Percentiles rank a stretch among this genome's conserved stretches.
Evolutionary conservation across 1,140 invertebrate genomes (phyloP).

Genomic region (Nomia melanderi): DNA sequence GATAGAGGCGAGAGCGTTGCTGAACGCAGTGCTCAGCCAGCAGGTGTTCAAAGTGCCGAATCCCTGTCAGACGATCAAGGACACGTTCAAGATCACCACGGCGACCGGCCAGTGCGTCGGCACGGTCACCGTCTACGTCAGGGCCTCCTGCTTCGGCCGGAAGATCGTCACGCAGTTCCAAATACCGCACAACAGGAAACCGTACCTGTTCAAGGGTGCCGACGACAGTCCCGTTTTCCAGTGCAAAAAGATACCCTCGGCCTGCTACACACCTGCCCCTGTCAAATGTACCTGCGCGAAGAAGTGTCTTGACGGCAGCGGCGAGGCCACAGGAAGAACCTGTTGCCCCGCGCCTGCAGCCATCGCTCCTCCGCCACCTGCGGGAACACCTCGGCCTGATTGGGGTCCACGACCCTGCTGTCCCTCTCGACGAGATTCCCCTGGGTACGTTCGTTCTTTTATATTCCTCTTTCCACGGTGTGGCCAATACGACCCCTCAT

Average conservation of each 20-base stretch:
- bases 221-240: constrained; percentile 69
- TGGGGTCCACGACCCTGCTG: constrained; percentile 30
- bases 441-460: background rate
- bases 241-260: constrained; percentile 67
- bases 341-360: constrained; percentile 25
- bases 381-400: background rate
- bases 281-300: constrained; percentile 43
- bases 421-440: background rate
- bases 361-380: background rate
- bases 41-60: constrained; percentile 52
- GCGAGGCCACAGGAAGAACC: constrained; percentile 37
- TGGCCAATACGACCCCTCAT: no score
- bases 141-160: constrained; percentile 85
- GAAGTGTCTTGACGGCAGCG: constrained; percentile 34
- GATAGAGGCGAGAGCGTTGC: constrained; percentile 69
- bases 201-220: constrained; percentile 75
- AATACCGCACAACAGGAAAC: constrained; percentile 73
- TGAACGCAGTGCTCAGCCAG: constrained; percentile 70
- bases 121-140: constrained; percentile 81
- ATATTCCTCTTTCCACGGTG: no score
- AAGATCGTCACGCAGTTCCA: constrained; percentile 86
- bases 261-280: background rate
- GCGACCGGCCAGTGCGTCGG: constrained; percentile 79
- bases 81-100: constrained; percentile 81
- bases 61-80: constrained; percentile 79